Evolutionary conservation across 1,140 invertebrate genomes (phyloP).

Genomic region (Danaus melanippus): DNA sequence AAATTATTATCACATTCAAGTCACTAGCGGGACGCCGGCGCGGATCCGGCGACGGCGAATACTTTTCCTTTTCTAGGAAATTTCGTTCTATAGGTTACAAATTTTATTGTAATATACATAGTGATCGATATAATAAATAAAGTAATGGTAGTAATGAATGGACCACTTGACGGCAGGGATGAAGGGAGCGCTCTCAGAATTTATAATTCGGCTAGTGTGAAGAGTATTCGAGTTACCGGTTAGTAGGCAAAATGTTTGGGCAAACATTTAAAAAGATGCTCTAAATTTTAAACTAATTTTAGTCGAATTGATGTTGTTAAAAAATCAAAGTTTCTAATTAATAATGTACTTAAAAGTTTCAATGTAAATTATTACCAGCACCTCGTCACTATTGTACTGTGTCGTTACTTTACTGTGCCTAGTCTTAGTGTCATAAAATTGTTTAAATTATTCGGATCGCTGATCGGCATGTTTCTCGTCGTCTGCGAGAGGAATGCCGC

Average conservation of each 20-base stretch:
- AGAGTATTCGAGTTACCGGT: conserved; percentile 58
- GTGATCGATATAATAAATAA: conserved; percentile 32
- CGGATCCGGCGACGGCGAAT: conserved; percentile 31
- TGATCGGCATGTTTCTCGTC: conserved; percentile 10
- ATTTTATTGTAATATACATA: conserved; percentile 70
- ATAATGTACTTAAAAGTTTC: conserved; percentile 69
- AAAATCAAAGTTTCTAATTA: conserved; percentile 69
- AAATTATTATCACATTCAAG: conserved; percentile 14
- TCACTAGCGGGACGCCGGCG: conserved; percentile 17
- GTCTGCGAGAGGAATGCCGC: conserved; percentile 4
- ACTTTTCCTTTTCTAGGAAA: conserved; percentile 62
- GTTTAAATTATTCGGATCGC: conserved; percentile 47
- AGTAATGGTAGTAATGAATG: conserved; percentile 61
- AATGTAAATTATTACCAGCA: conserved; percentile 67
- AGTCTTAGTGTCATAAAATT: conserved; percentile 67
- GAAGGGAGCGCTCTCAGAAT: conserved; percentile 61
- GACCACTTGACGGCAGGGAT: conserved; percentile 56
- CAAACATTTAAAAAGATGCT: conserved; percentile 69
- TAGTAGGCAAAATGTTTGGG: conserved; percentile 65
- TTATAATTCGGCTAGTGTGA: conserved; percentile 59
- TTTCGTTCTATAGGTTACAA: conserved; percentile 69
- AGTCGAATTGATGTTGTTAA: conserved; percentile 71
- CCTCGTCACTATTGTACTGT: conserved; percentile 56
- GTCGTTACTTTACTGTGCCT: conserved; percentile 67
- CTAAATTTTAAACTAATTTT: conserved; percentile 57